Evolutionary conservation across 1,140 invertebrate species (phyloP), one percentile per base, ranked within the genome.

Genomic region (Probaryconus sp.): DNA sequence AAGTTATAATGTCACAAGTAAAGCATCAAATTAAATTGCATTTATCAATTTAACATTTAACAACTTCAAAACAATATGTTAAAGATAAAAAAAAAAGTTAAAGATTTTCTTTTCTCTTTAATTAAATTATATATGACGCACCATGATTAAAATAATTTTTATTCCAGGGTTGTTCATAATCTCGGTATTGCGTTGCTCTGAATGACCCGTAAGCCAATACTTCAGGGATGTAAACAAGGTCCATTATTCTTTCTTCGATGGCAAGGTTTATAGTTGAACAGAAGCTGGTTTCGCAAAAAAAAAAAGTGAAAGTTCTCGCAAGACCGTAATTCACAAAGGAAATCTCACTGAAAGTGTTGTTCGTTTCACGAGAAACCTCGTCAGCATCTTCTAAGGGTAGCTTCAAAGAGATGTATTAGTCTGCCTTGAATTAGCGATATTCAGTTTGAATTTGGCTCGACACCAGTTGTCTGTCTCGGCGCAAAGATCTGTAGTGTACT

Each of bases 101-200:
- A 7, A 24, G 21, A 24, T 7, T 4, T 4, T 24, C 3, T 24
- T 24, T 24, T 24, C 21, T 24, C 21, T 24, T 7, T 7, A 24
- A 24, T 24, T 24, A 24, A 24, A 24, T 24, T 11, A 24, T 43
- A 21, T 10, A 20, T 33, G 10, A 74, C 76, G 28, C 63, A 86
- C 85, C 83, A 47, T 77, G 56, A 42, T 79, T 79, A 35, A 83
- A 85, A 20, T 85, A 85, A 50, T 85, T 76, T 50, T 56, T 71
- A 64, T 86, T 87, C 85, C 85, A 87, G 1, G 84, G 83, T 24
- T 84, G 82, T 42, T 89, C 89, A 77, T 88, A 90, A 38, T 90
- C 89, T 7, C 88, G 80, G 64, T 89, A 89, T 18, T 87, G 84
- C 7, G 83, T 77, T 18, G 68, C 80, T 30, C 89, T 80, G 63